Base-by-base conservation (phyloP, 2,888 invertebrate species). In the Platypus cylindrus region DNA sequence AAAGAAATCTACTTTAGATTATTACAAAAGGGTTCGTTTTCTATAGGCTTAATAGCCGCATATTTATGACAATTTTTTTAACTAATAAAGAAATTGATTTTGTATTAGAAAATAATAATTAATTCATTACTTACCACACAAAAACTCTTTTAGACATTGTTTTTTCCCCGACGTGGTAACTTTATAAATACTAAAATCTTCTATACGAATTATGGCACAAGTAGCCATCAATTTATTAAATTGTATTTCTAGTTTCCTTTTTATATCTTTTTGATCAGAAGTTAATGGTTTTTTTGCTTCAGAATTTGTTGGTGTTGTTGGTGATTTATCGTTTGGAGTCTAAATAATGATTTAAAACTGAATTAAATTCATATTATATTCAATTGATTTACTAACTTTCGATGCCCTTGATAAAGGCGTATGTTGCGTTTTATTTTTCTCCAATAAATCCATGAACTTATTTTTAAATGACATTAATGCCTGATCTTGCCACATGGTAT, bases 181-280 rank as follows among this genome's bases (percentile, higher is more conserved):
- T 56, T 80, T 75, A 60, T 84, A 86, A 31, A 97, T 71, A 5
- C 82, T 82, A 53, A 95, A 86, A 60, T 97, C 93, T 53, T 89
- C 86, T 49, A 95, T 76, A 56, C 90, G 73, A 40, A 95, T 68
- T 18, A 95, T 76, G 22, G 87, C 74, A 58, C 91, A 93, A 8
- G 87, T 82, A 17, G 91, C 90, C 86, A 95, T 87, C 42, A 95
- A 62, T 56, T 84, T 87, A 15, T 81, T 75, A 23, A 89, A 65
- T 56, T 87, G 85, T 45, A 75, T 71, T 7, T 81, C 62, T 31
- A 83, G 73, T 36, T 70, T 68, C 47, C 72, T 75, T 44, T 76
- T 73, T 1, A 78, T 71, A 18, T 79, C 77, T 37, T 51, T 55
- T 20, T 52, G 51, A 25, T 39, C 49, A 4, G 50, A 43, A 38